Base-by-base conservation (phyloP, 2,888 invertebrate genomes). In the Esperia sulphurella region DNA sequence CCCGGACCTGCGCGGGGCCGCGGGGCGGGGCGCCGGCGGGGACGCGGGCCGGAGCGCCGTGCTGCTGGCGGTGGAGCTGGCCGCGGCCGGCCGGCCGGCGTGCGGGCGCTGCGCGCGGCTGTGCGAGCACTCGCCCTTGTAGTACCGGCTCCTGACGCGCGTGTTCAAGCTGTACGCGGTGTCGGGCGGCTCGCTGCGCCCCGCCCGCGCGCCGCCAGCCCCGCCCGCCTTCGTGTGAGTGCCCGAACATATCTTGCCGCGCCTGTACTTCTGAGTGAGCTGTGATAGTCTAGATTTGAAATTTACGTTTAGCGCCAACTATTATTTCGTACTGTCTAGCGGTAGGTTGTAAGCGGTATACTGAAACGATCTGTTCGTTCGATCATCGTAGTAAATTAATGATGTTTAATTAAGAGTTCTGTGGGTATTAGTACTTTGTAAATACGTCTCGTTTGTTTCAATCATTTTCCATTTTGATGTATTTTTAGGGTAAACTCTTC, bases 201-300 rank as follows among this genome's bases (percentile, higher is more conserved):
- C 60, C 52, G 46, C 52, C 55, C 8, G 35, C 29, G 50, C 50
- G 61, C 49, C 45, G 49, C 51, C 43, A 35, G 58, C 62, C 42
- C 39, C 59, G 55, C 71, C 46, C 68, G 58, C 63, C 45, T 71
- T 57, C 63, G 73, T 73, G 29, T 51, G 51, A 48, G 14, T 8
- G 2, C 51, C 55, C 53, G 57, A 54, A 62, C 64, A 61, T 63
- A 61, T 68, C 69, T 64, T 64, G 71, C 71, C 46, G 35, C 3
- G 10, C 9, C 62, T 52, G 69, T 75, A 73, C 79, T 76, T 73
- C 71, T 75, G 72, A 80, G 80, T 85, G 70, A 85, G 82, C 85
- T 89, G 88, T 88, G 87, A 86, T 86, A 87, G 83, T 76, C 78
- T 86, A 82, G 74, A 79, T 79, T 79, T 74, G 81, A 76, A 83